Conservation (phyloP, 2,113 vertebrate genomes). For the Eurypyga helias region DNA sequence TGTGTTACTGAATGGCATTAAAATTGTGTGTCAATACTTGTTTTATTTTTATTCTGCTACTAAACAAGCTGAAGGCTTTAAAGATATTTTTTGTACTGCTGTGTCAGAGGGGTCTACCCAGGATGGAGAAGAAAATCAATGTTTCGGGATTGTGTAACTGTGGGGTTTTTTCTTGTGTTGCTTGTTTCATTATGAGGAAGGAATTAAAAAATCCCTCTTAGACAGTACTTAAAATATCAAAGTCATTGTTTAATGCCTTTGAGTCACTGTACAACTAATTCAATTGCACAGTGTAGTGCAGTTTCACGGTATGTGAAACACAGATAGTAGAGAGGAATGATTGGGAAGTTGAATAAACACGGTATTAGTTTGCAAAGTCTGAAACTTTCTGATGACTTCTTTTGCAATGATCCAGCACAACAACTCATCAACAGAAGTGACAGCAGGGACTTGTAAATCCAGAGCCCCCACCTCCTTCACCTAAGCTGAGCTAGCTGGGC, state of each 20-base stretch:
- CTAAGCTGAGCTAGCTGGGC: neutral
- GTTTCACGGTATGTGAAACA: conserved; percentile 81
- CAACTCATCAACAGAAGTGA: conserved; percentile 27
- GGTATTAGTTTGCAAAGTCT: conserved; percentile 79
- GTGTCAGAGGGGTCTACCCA: conserved; percentile 72
- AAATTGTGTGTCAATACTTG: conserved; percentile 76
- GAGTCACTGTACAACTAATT: conserved; percentile 85
- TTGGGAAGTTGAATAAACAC: conserved; percentile 82
- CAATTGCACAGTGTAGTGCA: conserved; percentile 78
- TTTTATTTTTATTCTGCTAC: conserved; percentile 80
- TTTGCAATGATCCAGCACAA: conserved; percentile 62
- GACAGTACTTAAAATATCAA: conserved; percentile 87
- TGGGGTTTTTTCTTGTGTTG: conserved; percentile 60
- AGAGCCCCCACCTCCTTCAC: neutral
- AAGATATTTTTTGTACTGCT: conserved; percentile 66
- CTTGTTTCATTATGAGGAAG: conserved; percentile 81
- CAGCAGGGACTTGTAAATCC: neutral
- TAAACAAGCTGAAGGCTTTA: conserved; percentile 75
- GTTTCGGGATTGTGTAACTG: conserved; percentile 77
- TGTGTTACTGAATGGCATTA: conserved; percentile 69
- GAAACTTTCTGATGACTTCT: conserved; percentile 76
- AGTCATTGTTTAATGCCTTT: conserved; percentile 86
- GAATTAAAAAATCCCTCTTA: conserved; percentile 86
- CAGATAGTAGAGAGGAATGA: conserved; percentile 80
- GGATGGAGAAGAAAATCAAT: conserved; percentile 75